Evolutionary conservation across 2,888 invertebrate genomes (phyloP), one percentile per base, ranked within the genome.

Genomic region (Trachelus tabidus): DNA sequence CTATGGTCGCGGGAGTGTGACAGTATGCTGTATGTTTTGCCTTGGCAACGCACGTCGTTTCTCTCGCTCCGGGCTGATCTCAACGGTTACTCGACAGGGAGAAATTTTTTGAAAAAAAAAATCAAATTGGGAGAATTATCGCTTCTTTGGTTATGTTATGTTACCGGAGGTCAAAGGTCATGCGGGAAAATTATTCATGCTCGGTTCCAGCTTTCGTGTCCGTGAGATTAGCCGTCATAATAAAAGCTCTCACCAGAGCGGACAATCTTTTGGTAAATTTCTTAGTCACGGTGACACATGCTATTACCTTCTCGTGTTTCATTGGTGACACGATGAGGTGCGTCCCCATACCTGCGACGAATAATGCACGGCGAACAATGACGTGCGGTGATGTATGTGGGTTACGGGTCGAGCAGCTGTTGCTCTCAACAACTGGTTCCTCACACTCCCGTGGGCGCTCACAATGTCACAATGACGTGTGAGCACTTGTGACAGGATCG

Each of bases 381-480:
- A 90, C 88, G 86, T 86, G 90, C 86, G 89, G 89, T 90, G 90
- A 90, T 90, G 90, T 90, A 90, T 90, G 89, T 90, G 90, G 90
- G 90, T 90, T 90, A 89, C 87, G 89, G 88, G 89, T 88, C 89
- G 88, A 89, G 90, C 90, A 90, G 90, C 90, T 90, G 90, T 89
- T 90, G 85, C 87, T 85, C 87, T 87, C 87, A 85, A 89, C 89
- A 88, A 89, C 90, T 88, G 89, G 87, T 89, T 89, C 89, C 79
- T 79, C 81, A 85, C 88, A 88, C 89, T 89, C 86, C 87, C 85
- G 84, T 88, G 87, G 85, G 84, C 87, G 85, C 86, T 87, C 87
- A 87, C 87, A 87, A 89, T 89, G 89, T 90, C 90, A 90, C 89
- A 90, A 89, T 90, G 89, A 89, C 89, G 89, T 87, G 88, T 83